Evolutionary conservation across 2,797 vertebrate genomes (phyloP).

Genomic region (Caiman crocodilus): DNA sequence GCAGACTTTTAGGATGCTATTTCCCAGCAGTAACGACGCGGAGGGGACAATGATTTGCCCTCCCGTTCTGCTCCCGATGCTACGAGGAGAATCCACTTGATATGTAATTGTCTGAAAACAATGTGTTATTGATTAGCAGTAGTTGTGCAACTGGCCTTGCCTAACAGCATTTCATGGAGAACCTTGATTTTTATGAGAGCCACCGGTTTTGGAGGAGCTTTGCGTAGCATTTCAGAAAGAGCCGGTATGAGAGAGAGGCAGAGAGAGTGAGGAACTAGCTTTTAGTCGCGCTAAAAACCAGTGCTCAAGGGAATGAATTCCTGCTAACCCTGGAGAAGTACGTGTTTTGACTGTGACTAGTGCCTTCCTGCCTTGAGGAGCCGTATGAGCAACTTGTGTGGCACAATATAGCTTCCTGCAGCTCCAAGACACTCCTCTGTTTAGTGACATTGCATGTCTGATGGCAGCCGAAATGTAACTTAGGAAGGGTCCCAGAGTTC

Average conservation of each 20-base stretch:
- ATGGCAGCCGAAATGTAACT: background rate
- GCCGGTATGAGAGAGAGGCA: background rate
- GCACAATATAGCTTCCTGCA: background rate
- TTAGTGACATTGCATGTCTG: background rate
- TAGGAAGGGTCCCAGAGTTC: background rate
- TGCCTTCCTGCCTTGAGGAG: conserved; percentile 1
- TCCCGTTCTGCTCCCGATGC: background rate
- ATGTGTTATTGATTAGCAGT: rapidly evolving
- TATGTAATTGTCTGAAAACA: background rate
- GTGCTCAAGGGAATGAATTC: background rate
- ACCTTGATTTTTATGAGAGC: background rate
- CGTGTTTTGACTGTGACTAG: background rate
- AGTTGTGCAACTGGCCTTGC: background rate
- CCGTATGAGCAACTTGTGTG: background rate
- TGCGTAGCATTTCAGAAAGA: background rate
- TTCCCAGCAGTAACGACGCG: background rate
- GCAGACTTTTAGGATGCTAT: background rate
- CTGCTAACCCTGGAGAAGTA: background rate
- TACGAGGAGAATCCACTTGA: background rate
- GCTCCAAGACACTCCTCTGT: background rate
- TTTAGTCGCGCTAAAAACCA: background rate
- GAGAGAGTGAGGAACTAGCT: background rate
- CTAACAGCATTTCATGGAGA: background rate
- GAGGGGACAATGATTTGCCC: background rate
- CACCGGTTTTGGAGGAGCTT: background rate